Conservation (phyloP, 2,797 vertebrate genomes). For the Bradypus variegatus region DNA sequence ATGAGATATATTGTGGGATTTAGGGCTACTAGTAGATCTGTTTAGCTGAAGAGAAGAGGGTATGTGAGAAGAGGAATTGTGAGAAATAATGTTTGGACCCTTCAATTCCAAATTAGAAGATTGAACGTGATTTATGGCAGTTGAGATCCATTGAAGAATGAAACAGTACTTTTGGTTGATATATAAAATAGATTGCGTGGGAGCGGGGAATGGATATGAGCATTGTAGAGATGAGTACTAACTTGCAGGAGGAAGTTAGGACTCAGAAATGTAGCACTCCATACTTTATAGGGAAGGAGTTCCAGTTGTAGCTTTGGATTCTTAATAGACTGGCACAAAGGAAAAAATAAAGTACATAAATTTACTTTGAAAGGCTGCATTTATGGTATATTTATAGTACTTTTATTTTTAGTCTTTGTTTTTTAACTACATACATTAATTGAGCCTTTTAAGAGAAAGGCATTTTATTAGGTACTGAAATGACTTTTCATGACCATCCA, state of each 20-base stretch:
- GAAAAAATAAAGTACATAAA: neutral
- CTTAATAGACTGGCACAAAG: constrained; percentile 13
- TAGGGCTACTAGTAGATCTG: neutral
- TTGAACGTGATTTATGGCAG: neutral
- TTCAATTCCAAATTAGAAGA: neutral
- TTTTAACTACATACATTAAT: constrained; percentile 1
- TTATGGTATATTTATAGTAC: neutral
- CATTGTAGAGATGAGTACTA: neutral
- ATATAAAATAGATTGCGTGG: neutral
- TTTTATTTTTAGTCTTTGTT: constrained; percentile 24
- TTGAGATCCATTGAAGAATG: neutral
- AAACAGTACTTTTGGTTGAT: neutral
- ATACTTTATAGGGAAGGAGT: neutral
- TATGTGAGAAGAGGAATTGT: neutral
- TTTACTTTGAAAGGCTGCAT: neutral
- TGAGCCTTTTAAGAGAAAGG: neutral
- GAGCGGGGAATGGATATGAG: neutral
- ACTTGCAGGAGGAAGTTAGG: neutral
- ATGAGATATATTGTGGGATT: neutral
- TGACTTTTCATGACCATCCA: constrained; percentile 55
- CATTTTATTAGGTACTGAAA: constrained; percentile 14
- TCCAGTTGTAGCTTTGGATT: constrained; percentile 1
- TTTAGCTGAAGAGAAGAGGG: neutral
- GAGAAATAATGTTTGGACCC: neutral
- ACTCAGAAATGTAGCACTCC: neutral